These are phyloP conservation scores for Hirtodrosophila confusa DNA, from an alignment of 2,888 invertebrate genomes.

Conservation along the genomic window DNA sequence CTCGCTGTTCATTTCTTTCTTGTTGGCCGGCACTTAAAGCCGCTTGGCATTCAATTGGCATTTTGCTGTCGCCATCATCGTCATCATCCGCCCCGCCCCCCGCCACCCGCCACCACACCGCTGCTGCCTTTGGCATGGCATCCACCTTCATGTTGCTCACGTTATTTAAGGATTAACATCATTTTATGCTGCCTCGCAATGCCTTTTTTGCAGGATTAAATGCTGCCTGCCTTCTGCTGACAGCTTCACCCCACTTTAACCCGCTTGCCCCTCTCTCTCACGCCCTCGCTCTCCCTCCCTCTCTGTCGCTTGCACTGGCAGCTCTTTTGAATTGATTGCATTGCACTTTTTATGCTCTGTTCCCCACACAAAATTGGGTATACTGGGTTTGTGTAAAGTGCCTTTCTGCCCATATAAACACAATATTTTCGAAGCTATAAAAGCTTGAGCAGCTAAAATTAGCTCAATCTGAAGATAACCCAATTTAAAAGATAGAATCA, in stretches of 20 bases:
- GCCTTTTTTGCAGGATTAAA: slow-evolving; percentile 77
- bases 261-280: background rate
- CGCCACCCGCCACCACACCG: background rate
- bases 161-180: slow-evolving; percentile 78
- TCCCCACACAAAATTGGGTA: background rate
- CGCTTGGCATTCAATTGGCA: slow-evolving; percentile 72
- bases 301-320: slow-evolving; percentile 26
- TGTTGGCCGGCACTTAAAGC: slow-evolving; percentile 58
- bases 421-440: too few species aligned
- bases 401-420: too few species aligned
- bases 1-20: background rate
- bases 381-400: slow-evolving; percentile 1
- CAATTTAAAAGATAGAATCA: too few species aligned
- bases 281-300: background rate
- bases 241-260: slow-evolving; percentile 4
- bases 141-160: slow-evolving; percentile 42
- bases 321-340: slow-evolving; percentile 76
- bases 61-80: slow-evolving; percentile 71
- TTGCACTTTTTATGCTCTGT: slow-evolving; percentile 62
- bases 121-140: background rate
- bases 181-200: slow-evolving; percentile 71
- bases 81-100: slow-evolving; percentile 28
- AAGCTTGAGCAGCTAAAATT: too few species aligned
- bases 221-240: slow-evolving; percentile 52
- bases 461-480: too few species aligned